A percentile compares a stretch with the other conserved stretches of the same genome.
phyloP scores from a whole-genome alignment of 2,113 vertebrate species.

The Boleophthalmus pectinirostris region DNA sequence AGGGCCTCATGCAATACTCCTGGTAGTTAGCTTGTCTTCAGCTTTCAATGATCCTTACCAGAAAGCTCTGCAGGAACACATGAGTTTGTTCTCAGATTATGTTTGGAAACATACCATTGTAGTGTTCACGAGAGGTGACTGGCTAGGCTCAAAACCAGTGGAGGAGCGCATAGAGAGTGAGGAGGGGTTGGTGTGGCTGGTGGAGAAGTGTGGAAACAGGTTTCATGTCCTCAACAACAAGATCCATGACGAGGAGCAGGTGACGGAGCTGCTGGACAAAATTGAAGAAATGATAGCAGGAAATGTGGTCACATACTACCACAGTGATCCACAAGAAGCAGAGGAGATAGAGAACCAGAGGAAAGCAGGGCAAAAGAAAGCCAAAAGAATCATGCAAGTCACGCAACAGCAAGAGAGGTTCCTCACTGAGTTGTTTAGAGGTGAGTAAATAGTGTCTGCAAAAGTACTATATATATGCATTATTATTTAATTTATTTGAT shows the following conservation, averaged over 20 bases:
- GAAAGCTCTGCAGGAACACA: slow-evolving; percentile 21
- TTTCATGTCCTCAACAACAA: slow-evolving; percentile 29
- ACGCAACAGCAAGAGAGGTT: slow-evolving; percentile 3
- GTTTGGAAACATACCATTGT: slow-evolving; percentile 28
- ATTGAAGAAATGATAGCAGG: slow-evolving; percentile 31
- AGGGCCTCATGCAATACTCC: slow-evolving; percentile 25
- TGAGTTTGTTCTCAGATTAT: neutral
- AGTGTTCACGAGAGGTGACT: slow-evolving; percentile 26
- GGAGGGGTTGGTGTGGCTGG: slow-evolving; percentile 11
- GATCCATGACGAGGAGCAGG: neutral
- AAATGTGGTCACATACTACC: slow-evolving; percentile 9
- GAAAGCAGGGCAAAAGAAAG: neutral
- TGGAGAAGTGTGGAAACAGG: slow-evolving; percentile 28
- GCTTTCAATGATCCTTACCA: slow-evolving; percentile 7
- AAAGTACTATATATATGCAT: no score
- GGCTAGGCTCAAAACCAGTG: slow-evolving; percentile 17
- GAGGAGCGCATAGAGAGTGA: slow-evolving; percentile 30
- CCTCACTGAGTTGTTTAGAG: slow-evolving; percentile 13
- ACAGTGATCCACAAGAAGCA: neutral
- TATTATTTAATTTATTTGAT: no score
- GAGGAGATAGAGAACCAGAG: slow-evolving; percentile 5
- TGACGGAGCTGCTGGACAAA: slow-evolving; percentile 29
- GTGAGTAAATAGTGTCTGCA: neutral
- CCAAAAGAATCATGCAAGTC: neutral
- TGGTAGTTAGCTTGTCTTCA: slow-evolving; percentile 12